A percentile compares a stretch with the other conserved stretches of the same genome.
These are phyloP conservation scores for Tyto alba DNA, from an alignment of 2,113 vertebrate genomes.

Conservation along the genomic window DNA sequence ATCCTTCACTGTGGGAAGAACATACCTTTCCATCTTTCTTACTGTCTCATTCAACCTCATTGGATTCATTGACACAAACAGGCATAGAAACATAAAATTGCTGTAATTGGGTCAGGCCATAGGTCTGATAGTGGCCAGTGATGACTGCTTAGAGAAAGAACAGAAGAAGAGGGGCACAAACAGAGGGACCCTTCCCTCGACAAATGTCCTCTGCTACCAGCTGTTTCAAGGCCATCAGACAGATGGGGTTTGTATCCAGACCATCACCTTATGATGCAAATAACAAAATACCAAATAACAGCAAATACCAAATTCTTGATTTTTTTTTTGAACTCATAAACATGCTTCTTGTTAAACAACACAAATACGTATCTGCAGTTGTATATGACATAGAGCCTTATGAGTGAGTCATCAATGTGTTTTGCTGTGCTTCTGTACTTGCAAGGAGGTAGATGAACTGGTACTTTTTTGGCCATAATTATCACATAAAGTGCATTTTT, in stretches of 20 bases:
- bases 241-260: not conserved
- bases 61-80: conserved; percentile 44
- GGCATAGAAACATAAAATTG: conserved; percentile 53
- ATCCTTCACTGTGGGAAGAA: conserved; percentile 27
- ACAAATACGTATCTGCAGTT: not conserved
- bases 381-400: not conserved
- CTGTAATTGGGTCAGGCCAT: conserved; percentile 58
- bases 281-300: not conserved
- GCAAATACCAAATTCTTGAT: not conserved
- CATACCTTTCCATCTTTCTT: conserved; percentile 57
- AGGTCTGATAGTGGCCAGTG: conserved; percentile 14
- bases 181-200: not conserved
- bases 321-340: not conserved
- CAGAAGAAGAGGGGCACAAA: not conserved
- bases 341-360: not conserved
- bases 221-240: not conserved
- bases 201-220: not conserved
- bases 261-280: not conserved
- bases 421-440: not conserved
- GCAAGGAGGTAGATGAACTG: not conserved
- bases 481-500: not conserved
- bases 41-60: conserved; percentile 17
- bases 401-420: not conserved
- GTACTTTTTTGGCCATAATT: not conserved
- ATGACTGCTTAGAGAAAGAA: conserved; percentile 6